These are phyloP conservation scores for Furcifer pardalis DNA, from an alignment of 2,797 vertebrate genomes.

Conservation along the genomic window DNA sequence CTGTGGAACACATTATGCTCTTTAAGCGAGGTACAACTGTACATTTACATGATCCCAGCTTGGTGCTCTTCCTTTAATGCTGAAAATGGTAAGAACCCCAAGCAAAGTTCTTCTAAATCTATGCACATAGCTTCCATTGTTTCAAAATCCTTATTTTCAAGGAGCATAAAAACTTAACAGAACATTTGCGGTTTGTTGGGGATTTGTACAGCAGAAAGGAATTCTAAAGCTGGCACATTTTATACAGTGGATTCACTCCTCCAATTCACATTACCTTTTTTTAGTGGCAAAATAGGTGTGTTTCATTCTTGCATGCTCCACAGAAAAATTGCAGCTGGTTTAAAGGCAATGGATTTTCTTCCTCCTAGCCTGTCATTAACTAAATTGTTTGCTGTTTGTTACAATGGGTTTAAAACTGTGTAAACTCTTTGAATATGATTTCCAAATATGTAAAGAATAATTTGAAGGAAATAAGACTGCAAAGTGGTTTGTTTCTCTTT, in stretches of 20 bases:
- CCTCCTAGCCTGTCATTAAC: background rate
- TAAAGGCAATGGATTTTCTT: constrained; percentile 4
- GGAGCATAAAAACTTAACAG: background rate
- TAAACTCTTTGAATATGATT: constrained; percentile 3
- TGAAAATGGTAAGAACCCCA: constrained; percentile 5
- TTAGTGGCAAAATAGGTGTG: constrained; percentile 3
- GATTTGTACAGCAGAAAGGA: constrained; percentile 5
- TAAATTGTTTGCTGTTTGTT: constrained; percentile 9
- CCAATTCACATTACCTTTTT: background rate
- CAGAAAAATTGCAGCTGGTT: constrained; percentile 21
- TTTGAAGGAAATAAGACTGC: background rate
- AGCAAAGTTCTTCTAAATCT: constrained; percentile 28
- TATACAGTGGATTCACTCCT: constrained; percentile 7
- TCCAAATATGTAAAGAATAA: background rate
- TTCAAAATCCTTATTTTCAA: constrained; percentile 18
- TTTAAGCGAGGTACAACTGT: too few species aligned
- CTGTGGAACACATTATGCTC: too few species aligned
- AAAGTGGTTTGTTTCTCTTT: background rate
- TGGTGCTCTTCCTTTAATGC: background rate
- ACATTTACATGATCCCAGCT: background rate
- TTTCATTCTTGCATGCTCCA: constrained; percentile 15
- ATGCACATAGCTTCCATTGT: constrained; percentile 19
- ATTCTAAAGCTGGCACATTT: background rate
- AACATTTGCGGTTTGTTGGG: background rate
- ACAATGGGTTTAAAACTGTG: constrained; percentile 9